Percentiles rank a stretch among this genome's conserved stretches.
phyloP scores from a whole-genome alignment of 1,140 invertebrate genomes.

The Vanessa tameamea region DNA sequence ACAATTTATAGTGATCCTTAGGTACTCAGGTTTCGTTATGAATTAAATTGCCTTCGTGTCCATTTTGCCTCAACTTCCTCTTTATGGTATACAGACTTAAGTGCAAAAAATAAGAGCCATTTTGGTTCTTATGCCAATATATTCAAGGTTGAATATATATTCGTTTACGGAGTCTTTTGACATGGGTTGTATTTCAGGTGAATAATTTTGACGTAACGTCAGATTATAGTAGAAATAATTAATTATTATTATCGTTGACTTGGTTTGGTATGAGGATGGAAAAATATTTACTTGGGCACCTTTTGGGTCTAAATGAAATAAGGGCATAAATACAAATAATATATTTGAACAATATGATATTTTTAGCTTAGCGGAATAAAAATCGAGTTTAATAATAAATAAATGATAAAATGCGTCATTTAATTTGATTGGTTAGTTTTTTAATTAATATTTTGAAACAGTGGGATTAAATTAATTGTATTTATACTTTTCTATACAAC shows the following conservation, averaged over 20 bases:
- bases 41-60: constrained; percentile 34
- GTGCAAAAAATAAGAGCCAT: neutral
- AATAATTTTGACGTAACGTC: constrained; percentile 38
- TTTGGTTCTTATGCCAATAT: neutral
- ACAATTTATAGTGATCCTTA: constrained; percentile 4
- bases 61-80: constrained; percentile 30
- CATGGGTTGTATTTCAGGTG: constrained; percentile 28
- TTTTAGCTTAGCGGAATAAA: neutral
- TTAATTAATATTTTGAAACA: too few species aligned
- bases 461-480: too few species aligned
- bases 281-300: constrained; percentile 16
- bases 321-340: neutral
- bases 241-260: constrained; percentile 35
- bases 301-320: neutral
- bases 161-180: constrained; percentile 10
- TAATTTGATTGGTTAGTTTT: too few species aligned
- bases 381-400: too few species aligned
- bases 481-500: too few species aligned
- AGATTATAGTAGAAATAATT: constrained; percentile 40
- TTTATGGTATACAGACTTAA: neutral
- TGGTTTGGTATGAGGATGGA: constrained; percentile 21
- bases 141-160: neutral
- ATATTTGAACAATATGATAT: too few species aligned
- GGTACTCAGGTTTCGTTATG: constrained; percentile 22
- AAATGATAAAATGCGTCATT: too few species aligned